These are phyloP conservation scores for Sarcophaga subvicina DNA, from an alignment of 2,888 invertebrate genomes.

Conservation along the genomic window DNA sequence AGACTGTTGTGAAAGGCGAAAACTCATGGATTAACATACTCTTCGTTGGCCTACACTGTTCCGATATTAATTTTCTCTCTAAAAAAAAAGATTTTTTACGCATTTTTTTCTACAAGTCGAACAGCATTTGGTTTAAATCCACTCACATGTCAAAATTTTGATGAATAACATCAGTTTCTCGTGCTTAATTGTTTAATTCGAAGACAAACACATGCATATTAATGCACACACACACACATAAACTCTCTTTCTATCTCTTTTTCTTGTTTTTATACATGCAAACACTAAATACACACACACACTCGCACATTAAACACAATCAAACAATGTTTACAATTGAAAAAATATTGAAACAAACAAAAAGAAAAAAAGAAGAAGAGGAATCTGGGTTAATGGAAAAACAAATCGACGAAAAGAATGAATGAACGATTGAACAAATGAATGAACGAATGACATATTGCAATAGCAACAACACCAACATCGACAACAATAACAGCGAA, in stretches of 20 bases:
- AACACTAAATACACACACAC: background rate
- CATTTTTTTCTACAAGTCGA: conserved; percentile 10
- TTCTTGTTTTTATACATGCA: no score
- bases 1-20: no score
- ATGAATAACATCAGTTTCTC: conserved; percentile 49
- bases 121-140: conserved; percentile 23
- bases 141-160: conserved; percentile 48
- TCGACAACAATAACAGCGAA: conserved; percentile 35
- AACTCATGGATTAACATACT: no score
- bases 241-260: background rate
- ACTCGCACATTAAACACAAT: conserved; percentile 11
- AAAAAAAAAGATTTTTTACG: background rate
- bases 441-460: conserved; percentile 23
- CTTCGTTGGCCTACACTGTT: no score
- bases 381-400: conserved; percentile 68
- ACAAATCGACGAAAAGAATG: conserved; percentile 52
- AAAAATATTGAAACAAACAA: conserved; percentile 43
- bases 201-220: background rate
- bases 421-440: conserved; percentile 36
- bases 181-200: conserved; percentile 54
- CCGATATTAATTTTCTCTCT: no score
- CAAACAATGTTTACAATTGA: conserved; percentile 16
- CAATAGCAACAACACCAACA: background rate
- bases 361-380: conserved; percentile 36
- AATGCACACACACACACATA: background rate